Evolutionary conservation across 2,888 invertebrate species (phyloP), one percentile per base, ranked within the genome.

Genomic region (Pachliopta kotzebuea): DNA sequence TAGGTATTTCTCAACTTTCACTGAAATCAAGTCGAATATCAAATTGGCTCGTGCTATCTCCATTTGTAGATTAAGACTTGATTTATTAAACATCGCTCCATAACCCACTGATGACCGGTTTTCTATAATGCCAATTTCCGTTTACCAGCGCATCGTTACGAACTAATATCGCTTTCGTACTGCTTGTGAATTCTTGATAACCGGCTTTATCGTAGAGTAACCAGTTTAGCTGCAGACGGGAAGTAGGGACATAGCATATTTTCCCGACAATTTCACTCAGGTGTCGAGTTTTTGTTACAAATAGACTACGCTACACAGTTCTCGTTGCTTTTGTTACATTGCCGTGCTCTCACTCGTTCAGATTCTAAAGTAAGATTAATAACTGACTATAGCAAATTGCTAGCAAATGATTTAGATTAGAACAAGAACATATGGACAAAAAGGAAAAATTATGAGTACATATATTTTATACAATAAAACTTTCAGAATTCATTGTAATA

Each of bases 71-170:
- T 23, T 52, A 56, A 49, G n/a, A 45, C 26, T 60, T 60, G 60
- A 64, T 56, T 60, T 58, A 63, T 58, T 37, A 54, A 54, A 63
- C 53, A 58, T 52, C 37, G 18, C n/a, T 6, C 57, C 45, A 29
- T 58, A 63, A 54, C 37, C 60, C 56, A 60, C 57, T 55, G 49
- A 56, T 56, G 53, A 50, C 54, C 63, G 60, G 74, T 80, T 83
- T 81, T 76, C 80, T 74, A 77, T 83, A 82, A 83, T 78, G 74
- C 69, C 63, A 65, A 74, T 81, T 78, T 86, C 80, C 84, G 83
- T 78, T 85, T 83, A n/a, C 75, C 76, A 73, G 71, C 70, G 73
- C 70, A 69, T 74, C 72, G 72, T 73, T 77, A 72, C 73, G 75
- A 72, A 76, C 77, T 75, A 74, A 75, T 69, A 66, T 70, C 69